Percentiles rank a stretch among this genome's conserved stretches.
Evolutionary conservation across 2,888 invertebrate genomes (phyloP).

Genomic region (Cantharis lateralis): DNA sequence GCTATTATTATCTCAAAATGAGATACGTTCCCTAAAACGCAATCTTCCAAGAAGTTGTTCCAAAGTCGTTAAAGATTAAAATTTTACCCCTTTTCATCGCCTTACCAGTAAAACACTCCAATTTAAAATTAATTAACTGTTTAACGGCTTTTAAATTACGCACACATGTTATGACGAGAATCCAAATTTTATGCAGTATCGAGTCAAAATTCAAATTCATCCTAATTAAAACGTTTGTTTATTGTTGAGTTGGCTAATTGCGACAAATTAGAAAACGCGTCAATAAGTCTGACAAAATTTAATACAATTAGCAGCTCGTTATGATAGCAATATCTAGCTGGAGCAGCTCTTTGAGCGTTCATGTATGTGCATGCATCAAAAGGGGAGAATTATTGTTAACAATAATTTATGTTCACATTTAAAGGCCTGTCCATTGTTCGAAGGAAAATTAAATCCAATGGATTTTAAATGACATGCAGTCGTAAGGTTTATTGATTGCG

Average conservation of each 20-base stretch:
- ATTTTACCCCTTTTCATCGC: background rate
- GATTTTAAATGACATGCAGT: constrained; percentile 35
- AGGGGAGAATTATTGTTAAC: constrained; percentile 19
- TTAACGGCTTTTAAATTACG: background rate
- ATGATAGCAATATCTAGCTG: constrained; percentile 22
- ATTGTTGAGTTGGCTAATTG: constrained; percentile 12
- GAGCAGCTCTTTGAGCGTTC: constrained; percentile 26
- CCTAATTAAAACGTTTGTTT: background rate
- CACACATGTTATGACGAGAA: background rate
- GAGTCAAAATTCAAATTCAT: background rate
- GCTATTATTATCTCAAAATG: background rate
- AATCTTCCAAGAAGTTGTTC: background rate
- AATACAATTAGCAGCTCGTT: constrained; percentile 25
- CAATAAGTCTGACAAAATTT: constrained; percentile 10
- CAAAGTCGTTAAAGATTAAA: background rate
- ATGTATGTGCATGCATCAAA: constrained; percentile 3
- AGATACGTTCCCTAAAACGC: background rate
- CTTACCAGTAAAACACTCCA: background rate
- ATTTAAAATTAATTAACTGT: background rate
- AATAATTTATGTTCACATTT: background rate
- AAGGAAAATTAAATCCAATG: constrained; percentile 19
- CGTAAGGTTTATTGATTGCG: constrained; percentile 40
- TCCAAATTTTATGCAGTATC: background rate
- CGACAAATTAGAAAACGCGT: constrained; percentile 8
- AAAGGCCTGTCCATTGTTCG: background rate